phyloP scores from a whole-genome alignment of 2,797 vertebrate genomes.

The Chrosomus eos region DNA sequence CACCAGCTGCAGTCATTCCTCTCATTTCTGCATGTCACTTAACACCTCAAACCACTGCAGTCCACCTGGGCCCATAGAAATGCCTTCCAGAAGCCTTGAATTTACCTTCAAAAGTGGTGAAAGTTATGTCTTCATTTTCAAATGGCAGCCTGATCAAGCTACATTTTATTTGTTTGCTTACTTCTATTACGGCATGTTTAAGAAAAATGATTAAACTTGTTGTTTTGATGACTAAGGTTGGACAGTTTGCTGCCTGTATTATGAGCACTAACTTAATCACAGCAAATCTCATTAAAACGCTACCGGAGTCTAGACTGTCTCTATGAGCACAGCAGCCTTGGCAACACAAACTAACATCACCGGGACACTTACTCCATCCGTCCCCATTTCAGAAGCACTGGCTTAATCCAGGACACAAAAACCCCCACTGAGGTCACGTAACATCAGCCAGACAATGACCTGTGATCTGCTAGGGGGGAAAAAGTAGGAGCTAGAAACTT shows the following conservation, averaged over 20 bases:
- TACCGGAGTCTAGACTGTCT: slow-evolving; percentile 81
- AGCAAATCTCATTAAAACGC: slow-evolving; percentile 85
- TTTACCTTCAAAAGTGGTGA: slow-evolving; percentile 4
- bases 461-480: slow-evolving; percentile 41
- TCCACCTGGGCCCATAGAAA: slow-evolving; percentile 23
- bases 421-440: slow-evolving; percentile 39
- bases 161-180: neutral
- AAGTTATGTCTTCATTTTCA: neutral
- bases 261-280: slow-evolving; percentile 78
- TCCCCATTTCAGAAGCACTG: slow-evolving; percentile 28
- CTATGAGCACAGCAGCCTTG: slow-evolving; percentile 61
- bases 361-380: slow-evolving; percentile 9
- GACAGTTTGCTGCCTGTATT: slow-evolving; percentile 63
- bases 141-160: neutral
- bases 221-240: slow-evolving; percentile 21
- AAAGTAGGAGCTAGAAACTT: slow-evolving; percentile 60
- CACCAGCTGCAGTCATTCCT: slow-evolving; percentile 59
- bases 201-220: slow-evolving; percentile 15
- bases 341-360: slow-evolving; percentile 57
- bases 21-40: slow-evolving; percentile 56
- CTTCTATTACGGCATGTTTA: neutral
- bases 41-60: slow-evolving; percentile 52
- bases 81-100: neutral
- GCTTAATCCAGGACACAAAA: slow-evolving; percentile 59
- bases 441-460: slow-evolving; percentile 51